A percentile compares a stretch with the other conserved stretches of the same genome.
Conservation (phyloP, 1,140 invertebrate genomes). For the Hormaphis cornu region DNA sequence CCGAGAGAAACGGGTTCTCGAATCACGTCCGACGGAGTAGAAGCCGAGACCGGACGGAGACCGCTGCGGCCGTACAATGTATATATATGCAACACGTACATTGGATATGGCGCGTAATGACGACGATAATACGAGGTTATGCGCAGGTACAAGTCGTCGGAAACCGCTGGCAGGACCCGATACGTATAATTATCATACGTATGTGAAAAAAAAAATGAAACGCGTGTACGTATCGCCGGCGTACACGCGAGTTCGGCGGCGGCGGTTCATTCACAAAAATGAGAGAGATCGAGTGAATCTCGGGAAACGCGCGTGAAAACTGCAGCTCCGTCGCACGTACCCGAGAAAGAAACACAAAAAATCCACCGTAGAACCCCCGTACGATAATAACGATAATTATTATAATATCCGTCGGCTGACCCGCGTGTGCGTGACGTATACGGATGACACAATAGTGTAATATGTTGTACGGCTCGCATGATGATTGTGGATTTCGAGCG, state of each 20-base stretch:
- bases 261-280: constrained; percentile 12
- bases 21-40: too few relatives aligned
- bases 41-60: too few relatives aligned
- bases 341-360: too few relatives aligned
- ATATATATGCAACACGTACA: neutral
- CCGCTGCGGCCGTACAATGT: neutral
- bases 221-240: neutral
- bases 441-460: neutral
- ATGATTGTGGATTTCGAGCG: too few relatives aligned
- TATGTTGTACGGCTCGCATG: neutral
- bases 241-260: neutral
- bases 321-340: neutral
- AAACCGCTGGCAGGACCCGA: neutral
- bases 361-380: too few relatives aligned
- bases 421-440: neutral
- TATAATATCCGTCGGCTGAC: neutral
- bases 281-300: too few relatives aligned
- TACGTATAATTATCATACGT: too few relatives aligned
- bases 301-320: too few relatives aligned
- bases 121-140: neutral
- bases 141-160: neutral
- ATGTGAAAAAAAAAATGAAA: neutral
- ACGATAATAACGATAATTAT: neutral
- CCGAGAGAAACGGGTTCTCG: too few relatives aligned
- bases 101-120: too few relatives aligned